Base-by-base conservation (phyloP, 53 echinoderm and acorn worm genomes). In the Actinopyga echinites region DNA sequence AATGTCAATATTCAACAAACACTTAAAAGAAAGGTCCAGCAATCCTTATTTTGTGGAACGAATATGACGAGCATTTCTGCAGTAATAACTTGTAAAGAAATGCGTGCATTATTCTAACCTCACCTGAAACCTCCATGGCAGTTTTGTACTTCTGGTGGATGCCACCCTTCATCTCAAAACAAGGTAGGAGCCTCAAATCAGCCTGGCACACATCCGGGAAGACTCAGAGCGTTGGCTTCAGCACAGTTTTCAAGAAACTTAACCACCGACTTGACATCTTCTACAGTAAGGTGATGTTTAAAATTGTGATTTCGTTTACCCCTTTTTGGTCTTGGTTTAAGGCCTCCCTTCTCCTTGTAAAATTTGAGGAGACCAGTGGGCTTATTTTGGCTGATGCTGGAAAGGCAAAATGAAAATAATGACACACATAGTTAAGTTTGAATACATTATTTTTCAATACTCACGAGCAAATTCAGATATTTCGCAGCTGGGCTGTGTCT, bases 211-310 rank as follows among this genome's bases (percentile, higher is more conserved):
- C 88, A 25, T 19, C 83, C 75, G n/a, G 88, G 83, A 19, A 83
- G 58, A 9, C 53, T 64, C 9, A 88, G 8, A 1, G 83, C 75
- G 55, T 88, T 57, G 56, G 74, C 83, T 57, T 83, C 77, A 0
- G 88, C 88, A 56, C 71, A 83, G 33, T 82, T 83, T 31, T 24
- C 22, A 55, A 88, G 45, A 65, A 88, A 88, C 12, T 57, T 69
- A 20, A 83, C 69, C 9, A 52, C 33, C 61, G 62, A 31, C 25
- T 57, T 79, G 33, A 62, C 78, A 42, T 88, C 88, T 32, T 87
- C 87, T 49, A 42, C 73, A 32, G 28, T 75, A 13, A 88, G 40
- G 7, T 37, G 65, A 7, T 35, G 49, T 12, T 57, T 56, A 29
- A 19, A 36, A 25, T 35, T 25, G 42, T 64, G 52, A 32, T 10